Evolutionary conservation across 2,113 vertebrate genomes (phyloP), one percentile per base, ranked within the genome.

Genomic region (Chaenocephalus aceratus): DNA sequence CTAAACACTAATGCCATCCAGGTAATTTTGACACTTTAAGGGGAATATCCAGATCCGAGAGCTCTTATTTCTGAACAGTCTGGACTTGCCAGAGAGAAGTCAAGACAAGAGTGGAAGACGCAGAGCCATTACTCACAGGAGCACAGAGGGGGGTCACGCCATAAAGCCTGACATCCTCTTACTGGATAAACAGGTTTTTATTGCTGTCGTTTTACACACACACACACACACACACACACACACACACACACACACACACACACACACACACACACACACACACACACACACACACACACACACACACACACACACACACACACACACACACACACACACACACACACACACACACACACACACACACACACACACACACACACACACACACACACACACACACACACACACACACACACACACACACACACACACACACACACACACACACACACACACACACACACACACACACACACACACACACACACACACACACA

Each of bases 181-280:
- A 91, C 75, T 82, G 85, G 91, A 89, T 89, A 80, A 93, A 92
- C 91, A 82, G 89, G 83, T 91, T 91, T 91, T 92, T 86, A 91
- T 86, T 79, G 79, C 72, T 59, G 74, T 56, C 84, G 73, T 80
- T 89, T 89, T 73, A 83, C 34, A 51, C 30, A 67, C 48, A 58
- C 67, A 45, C 61, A 49, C 15, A 66, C 64, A 72, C 56, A 46
- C 59, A 75, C 76, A 62, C 13, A 48, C 52, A 72, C 21, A 21
- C 70, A 76, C 62, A 59, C 21, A 74, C 64, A 72, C 56, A 46
- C 59, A 75, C 76, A 62, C 30, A 67, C 48, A 58, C 67, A 45
- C 61, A 49, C 15, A 66, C 64, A 72, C 56, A 46, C 59, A 75
- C 76, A 62, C 70, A 76, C 62, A 59, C 26, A n/a, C n/a, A n/a